phyloP scores from a whole-genome alignment of 2,888 invertebrate species.

The Lycophotia porphyrea region DNA sequence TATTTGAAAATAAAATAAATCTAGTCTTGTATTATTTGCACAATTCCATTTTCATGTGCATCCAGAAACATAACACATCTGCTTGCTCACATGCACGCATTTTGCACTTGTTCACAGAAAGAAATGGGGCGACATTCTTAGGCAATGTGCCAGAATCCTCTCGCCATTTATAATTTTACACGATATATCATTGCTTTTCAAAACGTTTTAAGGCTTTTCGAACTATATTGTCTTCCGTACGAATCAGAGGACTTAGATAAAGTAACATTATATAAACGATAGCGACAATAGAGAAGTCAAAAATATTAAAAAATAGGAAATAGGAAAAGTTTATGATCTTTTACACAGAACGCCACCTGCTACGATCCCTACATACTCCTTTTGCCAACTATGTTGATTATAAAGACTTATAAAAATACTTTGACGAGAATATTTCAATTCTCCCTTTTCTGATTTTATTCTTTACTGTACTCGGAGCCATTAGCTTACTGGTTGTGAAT shows the following conservation, averaged over 20 bases:
- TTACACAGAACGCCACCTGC: too few species aligned
- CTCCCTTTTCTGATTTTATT: neutral
- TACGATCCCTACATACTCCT: too few species aligned
- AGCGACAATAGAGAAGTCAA: neutral
- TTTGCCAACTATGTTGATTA: neutral
- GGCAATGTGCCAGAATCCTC: conserved; percentile 45
- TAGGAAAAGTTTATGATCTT: neutral
- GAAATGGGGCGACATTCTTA: conserved; percentile 36
- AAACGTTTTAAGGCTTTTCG: conserved; percentile 14
- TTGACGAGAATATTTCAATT: neutral
- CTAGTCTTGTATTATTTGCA: conserved; percentile 7
- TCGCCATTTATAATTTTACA: conserved; percentile 47
- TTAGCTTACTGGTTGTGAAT: accelerated
- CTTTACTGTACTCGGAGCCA: too few species aligned
- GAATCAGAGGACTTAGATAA: neutral
- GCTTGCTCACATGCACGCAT: conserved; percentile 44
- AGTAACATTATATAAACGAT: neutral
- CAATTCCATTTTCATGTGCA: conserved; percentile 28
- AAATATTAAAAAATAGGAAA: too few species aligned
- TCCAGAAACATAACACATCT: conserved; percentile 37
- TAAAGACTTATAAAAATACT: neutral
- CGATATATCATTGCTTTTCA: conserved; percentile 42
- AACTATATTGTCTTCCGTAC: neutral
- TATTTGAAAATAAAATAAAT: conserved; percentile 14
- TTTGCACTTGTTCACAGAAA: conserved; percentile 54